phyloP scores from a whole-genome alignment of 2,113 vertebrate species.

The Uria aalge region DNA sequence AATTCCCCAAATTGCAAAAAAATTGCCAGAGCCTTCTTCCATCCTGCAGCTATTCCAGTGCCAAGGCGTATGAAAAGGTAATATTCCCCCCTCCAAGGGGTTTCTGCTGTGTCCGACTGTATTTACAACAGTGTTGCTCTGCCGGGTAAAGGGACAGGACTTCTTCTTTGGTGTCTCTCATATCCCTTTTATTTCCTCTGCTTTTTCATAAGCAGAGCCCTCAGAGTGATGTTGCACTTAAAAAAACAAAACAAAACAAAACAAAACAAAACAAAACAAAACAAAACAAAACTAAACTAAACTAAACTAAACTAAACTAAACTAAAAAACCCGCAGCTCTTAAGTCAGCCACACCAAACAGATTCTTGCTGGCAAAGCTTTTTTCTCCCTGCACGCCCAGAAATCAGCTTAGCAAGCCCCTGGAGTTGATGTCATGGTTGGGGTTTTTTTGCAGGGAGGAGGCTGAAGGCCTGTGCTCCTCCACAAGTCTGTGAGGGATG shows the following conservation, averaged over 20 bases:
- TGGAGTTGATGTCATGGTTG: background rate
- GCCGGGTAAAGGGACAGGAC: accelerated
- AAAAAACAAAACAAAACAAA: background rate
- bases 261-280: too few species aligned
- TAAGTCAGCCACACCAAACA: background rate
- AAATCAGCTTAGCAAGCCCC: background rate
- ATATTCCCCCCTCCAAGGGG: background rate
- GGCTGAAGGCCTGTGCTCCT: background rate
- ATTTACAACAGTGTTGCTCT: background rate
- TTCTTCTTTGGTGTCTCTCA: background rate
- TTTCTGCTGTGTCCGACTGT: background rate
- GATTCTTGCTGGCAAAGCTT: background rate
- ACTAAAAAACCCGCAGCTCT: background rate
- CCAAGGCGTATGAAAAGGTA: background rate
- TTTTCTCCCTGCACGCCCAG: background rate
- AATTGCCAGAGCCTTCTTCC: background rate
- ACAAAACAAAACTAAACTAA: too few species aligned
- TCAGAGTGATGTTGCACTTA: background rate
- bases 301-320: background rate
- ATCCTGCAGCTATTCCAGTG: background rate
- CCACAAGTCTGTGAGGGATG: accelerated
- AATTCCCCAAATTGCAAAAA: background rate
- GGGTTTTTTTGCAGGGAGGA: background rate
- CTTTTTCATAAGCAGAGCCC: background rate
- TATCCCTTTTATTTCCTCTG: background rate